Evolutionary conservation across 2,888 invertebrate species (phyloP).

Genomic region (Tipula helvola): DNA sequence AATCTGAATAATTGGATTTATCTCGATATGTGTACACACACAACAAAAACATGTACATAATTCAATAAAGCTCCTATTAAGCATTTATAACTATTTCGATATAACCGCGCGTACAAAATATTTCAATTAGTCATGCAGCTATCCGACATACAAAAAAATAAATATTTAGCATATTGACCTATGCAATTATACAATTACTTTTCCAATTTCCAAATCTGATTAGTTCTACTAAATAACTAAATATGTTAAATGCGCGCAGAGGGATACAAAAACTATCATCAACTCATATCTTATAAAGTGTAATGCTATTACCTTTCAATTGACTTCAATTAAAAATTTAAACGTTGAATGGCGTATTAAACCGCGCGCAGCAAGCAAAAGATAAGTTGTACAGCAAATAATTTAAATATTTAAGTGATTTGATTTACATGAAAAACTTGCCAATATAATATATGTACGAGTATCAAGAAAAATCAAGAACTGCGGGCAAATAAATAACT

Average conservation of each 20-base stretch:
- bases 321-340: neutral
- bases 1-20: neutral
- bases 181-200: neutral
- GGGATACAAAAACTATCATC: neutral
- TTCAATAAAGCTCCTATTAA: neutral
- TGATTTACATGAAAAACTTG: neutral
- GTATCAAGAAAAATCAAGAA: neutral
- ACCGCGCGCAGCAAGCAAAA: neutral
- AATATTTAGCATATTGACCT: neutral
- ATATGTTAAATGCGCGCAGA: neutral
- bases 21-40: neutral
- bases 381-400: neutral
- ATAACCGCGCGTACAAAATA: neutral
- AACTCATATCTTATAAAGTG: neutral
- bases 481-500: constrained; percentile 4
- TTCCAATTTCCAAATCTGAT: neutral
- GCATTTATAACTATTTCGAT: neutral
- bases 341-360: neutral
- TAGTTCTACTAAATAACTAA: neutral
- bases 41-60: neutral
- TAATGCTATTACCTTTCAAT: neutral
- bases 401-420: neutral
- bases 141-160: neutral
- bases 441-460: neutral
- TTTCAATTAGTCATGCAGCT: neutral